Evolutionary conservation across 2,797 vertebrate species (phyloP).

Genomic region (Podargus strigoides): DNA sequence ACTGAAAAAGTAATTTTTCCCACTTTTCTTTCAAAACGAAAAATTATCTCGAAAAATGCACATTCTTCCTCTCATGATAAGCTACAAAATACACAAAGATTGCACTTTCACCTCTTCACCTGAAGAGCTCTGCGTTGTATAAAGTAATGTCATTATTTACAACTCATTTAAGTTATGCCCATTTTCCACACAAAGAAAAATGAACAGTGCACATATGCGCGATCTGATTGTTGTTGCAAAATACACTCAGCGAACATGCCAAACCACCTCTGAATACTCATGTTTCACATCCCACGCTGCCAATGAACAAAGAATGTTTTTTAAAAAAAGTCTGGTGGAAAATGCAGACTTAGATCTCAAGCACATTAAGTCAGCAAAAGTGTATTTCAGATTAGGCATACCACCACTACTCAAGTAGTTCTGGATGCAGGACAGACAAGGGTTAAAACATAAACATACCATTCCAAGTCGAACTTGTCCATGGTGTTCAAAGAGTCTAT

Average conservation of each 20-base stretch:
- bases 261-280: not conserved
- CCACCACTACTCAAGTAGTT: not conserved
- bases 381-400: not conserved
- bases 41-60: not conserved
- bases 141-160: not conserved
- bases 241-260: fast-evolving
- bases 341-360: not conserved
- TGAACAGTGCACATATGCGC: fast-evolving
- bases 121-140: not conserved
- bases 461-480: slow-evolving; percentile 96
- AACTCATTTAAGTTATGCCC: not conserved
- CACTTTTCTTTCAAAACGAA: not conserved
- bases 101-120: not conserved
- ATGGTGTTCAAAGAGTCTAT: slow-evolving; percentile 85
- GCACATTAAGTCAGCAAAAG: not conserved
- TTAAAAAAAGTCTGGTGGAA: not conserved
- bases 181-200: not conserved
- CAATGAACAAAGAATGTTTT: not conserved
- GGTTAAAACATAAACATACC: slow-evolving; percentile 75
- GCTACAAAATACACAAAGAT: not conserved
- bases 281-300: not conserved
- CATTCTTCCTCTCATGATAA: not conserved
- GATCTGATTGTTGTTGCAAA: not conserved
- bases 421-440: not conserved
- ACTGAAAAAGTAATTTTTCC: not conserved